Conservation (phyloP, 1,140 invertebrate genomes). For the Ericerus pela region DNA sequence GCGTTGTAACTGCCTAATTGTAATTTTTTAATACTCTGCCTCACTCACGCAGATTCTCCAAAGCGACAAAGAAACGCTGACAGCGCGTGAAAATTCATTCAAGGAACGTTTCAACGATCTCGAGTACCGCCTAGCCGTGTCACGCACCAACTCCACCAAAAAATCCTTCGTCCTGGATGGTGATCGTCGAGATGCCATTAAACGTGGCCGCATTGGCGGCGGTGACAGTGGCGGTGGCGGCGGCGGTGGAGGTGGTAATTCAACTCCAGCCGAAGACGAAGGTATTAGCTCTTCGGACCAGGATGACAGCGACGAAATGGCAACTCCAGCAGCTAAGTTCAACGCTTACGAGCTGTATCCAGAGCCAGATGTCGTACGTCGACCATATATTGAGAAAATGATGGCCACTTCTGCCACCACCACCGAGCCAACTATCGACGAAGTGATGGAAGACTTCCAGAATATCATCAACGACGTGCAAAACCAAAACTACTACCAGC, state of each 20-base stretch:
- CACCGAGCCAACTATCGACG: constrained; percentile 69
- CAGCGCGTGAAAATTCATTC: constrained; percentile 22
- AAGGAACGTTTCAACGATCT: constrained; percentile 22
- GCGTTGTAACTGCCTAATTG: too few relatives aligned
- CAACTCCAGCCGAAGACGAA: constrained; percentile 68
- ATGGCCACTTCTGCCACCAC: too few relatives aligned
- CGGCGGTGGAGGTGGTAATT: constrained; percentile 30
- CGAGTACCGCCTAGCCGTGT: background rate
- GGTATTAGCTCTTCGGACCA: constrained; percentile 61
- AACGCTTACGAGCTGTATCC: constrained; percentile 31
- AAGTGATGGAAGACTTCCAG: constrained; percentile 67
- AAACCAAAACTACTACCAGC: constrained; percentile 37
- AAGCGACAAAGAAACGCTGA: constrained; percentile 50
- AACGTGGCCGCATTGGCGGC: background rate
- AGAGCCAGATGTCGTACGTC: too few relatives aligned
- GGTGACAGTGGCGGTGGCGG: too few relatives aligned
- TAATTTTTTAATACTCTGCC: too few relatives aligned
- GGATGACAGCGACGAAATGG: constrained; percentile 16
- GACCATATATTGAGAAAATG: background rate
- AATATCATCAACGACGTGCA: constrained; percentile 67
- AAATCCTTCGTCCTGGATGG: background rate
- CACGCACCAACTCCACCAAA: background rate
- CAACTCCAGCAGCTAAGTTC: background rate
- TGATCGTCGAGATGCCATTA: background rate
- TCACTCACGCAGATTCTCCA: constrained; percentile 58